Evolutionary conservation across 2,113 vertebrate genomes (phyloP), one percentile per base, ranked within the genome.

Genomic region (Labrus mixtus): DNA sequence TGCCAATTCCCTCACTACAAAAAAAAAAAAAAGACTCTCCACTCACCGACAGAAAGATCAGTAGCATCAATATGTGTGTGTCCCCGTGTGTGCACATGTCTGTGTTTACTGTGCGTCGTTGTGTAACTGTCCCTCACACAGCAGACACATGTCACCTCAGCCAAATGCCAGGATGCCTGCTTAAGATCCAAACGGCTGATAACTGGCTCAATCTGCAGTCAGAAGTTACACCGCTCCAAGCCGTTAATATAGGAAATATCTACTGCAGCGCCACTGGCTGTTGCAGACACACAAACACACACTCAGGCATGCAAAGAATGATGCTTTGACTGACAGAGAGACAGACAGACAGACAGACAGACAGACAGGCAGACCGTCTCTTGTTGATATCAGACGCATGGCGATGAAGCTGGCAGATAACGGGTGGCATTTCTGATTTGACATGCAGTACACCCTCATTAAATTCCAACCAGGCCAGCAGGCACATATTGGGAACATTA

Each of bases 241-340:
- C 57, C 9, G 2, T 57, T 75, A 56, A 72, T 74, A 62, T 57
- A 6, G 39, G 39, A 48, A 62, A 74, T 72, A 55, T 83, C 68
- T 80, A n/a, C 54, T 22, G 23, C 16, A 19, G 73, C 29, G 50
- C 69, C 57, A 16, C 41, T 46, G 78, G 74, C 77, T 81, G 66
- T 41, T 25, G 62, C 66, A 82, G 20, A 68, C 73, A 69, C 45
- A 79, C 54, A 61, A 41, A 70, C 16, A 61, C 57, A 58, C 68
- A 66, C 39, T 41, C 48, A 51, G 81, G 87, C 78, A 92, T 91
- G 80, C 79, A 33, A 76, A 76, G 85, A 88, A 93, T 87, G 87
- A 83, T 56, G 73, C 61, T 79, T 56, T 70, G 81, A 19, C 75
- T 54, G 78, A 81, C 74, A 8, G 59, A 70, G 53, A 58, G 61